A percentile compares a stretch with the other conserved stretches of the same genome.
These are phyloP conservation scores for Heliconius sara DNA, from an alignment of 2,888 invertebrate genomes.

Conservation along the genomic window DNA sequence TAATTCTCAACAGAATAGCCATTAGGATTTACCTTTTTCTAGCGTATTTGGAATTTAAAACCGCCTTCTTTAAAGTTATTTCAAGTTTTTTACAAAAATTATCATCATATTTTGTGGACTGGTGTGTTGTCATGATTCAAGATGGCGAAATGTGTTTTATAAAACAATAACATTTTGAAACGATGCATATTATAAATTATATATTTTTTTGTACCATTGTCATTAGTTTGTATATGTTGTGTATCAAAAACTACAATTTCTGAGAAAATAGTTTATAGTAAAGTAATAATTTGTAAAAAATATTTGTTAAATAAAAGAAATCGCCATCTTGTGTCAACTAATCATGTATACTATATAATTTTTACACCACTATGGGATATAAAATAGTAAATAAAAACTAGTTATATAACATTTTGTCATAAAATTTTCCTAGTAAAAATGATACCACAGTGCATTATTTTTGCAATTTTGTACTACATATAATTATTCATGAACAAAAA, in stretches of 20 bases:
- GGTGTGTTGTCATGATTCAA: background rate
- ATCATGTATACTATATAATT: background rate
- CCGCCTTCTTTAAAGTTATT: slow-evolving; percentile 8
- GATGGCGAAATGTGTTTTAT: background rate
- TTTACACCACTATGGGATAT: background rate
- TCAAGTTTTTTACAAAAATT: background rate
- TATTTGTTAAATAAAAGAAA: background rate
- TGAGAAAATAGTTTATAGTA: background rate
- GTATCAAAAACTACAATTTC: background rate
- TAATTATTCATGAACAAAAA: background rate
- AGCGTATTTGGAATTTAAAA: slow-evolving; percentile 3
- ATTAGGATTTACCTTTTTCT: background rate
- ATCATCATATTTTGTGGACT: background rate
- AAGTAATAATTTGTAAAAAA: background rate
- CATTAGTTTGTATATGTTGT: background rate
- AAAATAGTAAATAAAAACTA: background rate
- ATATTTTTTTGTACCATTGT: background rate
- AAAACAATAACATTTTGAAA: background rate
- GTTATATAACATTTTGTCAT: background rate
- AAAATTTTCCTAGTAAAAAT: slow-evolving; percentile 3
- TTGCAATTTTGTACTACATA: slow-evolving; percentile 16
- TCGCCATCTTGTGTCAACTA: background rate
- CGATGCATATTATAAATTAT: background rate
- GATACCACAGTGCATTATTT: slow-evolving; percentile 5
- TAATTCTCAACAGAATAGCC: background rate